phyloP scores from a whole-genome alignment of 2,888 invertebrate species.

The Tenthredo livida region DNA sequence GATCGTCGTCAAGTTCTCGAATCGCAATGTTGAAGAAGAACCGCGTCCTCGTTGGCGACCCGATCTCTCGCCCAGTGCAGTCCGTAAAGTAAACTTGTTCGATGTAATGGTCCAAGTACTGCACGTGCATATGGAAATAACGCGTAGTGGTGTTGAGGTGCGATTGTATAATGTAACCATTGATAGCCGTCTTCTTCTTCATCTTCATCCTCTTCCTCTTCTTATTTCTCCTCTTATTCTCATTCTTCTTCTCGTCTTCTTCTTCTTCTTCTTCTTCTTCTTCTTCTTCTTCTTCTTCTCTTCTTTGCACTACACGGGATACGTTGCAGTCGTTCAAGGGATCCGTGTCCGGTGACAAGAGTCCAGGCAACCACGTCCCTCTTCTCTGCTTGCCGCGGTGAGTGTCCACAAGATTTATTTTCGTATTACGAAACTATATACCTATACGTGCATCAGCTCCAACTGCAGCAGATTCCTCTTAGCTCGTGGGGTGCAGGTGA shows the following conservation, averaged over 20 bases:
- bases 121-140: constrained; percentile 13
- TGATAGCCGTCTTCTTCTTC: constrained; percentile 70
- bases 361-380: constrained; percentile 63
- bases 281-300: constrained; percentile 54
- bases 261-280: constrained; percentile 49
- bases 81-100: neutral
- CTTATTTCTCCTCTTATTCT: neutral
- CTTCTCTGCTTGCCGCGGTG: constrained; percentile 66
- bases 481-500: neutral
- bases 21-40: constrained; percentile 9
- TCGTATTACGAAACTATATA: constrained; percentile 59
- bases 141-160: constrained; percentile 22
- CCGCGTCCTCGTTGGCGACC: neutral
- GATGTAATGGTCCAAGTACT: constrained; percentile 18
- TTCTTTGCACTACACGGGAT: constrained; percentile 69
- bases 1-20: constrained; percentile 24
- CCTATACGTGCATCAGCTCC: neutral
- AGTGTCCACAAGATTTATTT: constrained; percentile 77
- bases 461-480: neutral
- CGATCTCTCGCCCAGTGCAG: neutral
- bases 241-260: constrained; percentile 49
- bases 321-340: constrained; percentile 73
- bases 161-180: constrained; percentile 75
- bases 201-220: neutral
- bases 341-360: constrained; percentile 77